Evolutionary conservation across 2,888 invertebrate genomes (phyloP), one percentile per base, ranked within the genome.

Genomic region (Epicampocera succincta): DNA sequence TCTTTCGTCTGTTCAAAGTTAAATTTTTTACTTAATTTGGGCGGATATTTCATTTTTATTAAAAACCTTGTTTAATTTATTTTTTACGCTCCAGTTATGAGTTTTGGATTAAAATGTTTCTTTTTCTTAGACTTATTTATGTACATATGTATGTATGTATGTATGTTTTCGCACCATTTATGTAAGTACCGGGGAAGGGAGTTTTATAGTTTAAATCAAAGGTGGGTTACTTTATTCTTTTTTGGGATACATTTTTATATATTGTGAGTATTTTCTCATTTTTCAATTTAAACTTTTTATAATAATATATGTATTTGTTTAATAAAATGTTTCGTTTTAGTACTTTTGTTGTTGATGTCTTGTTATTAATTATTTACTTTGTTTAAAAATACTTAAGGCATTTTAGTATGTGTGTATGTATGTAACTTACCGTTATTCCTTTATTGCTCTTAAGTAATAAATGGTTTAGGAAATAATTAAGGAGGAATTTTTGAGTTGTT

Each of bases 381-480:
- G 25, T 81, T 83, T 84, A 82, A 84, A 84, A 82, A 84, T 84
- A 84, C 83, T 84, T 84, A 84, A 84, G 84, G 84, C 84, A 84
- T 84, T 83, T 80, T 79, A 75, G 33, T 33, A 33, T 33, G 33
- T 33, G 8, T 33, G 33, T 33, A 33, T 33, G 79, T 82, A 82
- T 79, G 69, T 82, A 79, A 79, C 79, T 82, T 82, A 79, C 79
- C 82, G 71, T 79, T 82, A 72, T 25, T 68, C 52, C 50, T 63
- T 68, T 76, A 52, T 61, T 61, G 54, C 38, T 42, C 44, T 71
- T 19, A 50, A 33, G 69, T 74, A 66, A 66, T 82, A 66, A 71
- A 38, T 33, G 48, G 65, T 69, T 76, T 83, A 84, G 84, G 84
- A 84, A 84, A 83, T 83, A 84, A 77, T 79, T 84, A 81, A 84